Evolutionary conservation across 2,888 invertebrate species (phyloP).

Genomic region (Hyppa rectilinea): DNA sequence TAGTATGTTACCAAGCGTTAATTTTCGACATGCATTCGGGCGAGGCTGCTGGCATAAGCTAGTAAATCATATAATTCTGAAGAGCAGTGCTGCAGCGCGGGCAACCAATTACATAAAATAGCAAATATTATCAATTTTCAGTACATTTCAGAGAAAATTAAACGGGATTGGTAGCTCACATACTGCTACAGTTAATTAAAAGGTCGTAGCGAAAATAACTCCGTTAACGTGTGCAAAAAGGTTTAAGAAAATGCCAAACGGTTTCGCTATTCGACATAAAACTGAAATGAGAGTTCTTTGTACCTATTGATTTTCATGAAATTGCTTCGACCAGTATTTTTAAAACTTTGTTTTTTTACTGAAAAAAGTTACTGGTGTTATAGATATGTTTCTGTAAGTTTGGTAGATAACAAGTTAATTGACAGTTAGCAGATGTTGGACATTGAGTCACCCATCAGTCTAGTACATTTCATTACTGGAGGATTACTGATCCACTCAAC

Average conservation of each 20-base stretch:
- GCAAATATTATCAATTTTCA: not conserved
- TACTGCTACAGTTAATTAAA: slow-evolving; percentile 14
- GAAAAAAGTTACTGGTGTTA: not conserved
- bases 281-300: not conserved
- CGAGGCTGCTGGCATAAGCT: too few relatives aligned
- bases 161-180: not conserved
- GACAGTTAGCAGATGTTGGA: slow-evolving; percentile 7
- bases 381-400: not conserved
- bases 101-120: not conserved
- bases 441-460: slow-evolving; percentile 26
- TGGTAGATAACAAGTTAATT: not conserved
- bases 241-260: slow-evolving; percentile 22
- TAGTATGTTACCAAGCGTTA: too few relatives aligned
- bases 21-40: too few relatives aligned
- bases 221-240: not conserved
- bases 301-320: not conserved
- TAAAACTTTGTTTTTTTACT: not conserved
- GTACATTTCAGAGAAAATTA: slow-evolving; percentile 2
- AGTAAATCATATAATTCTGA: too few relatives aligned
- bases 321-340: not conserved
- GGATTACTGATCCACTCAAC: too few relatives aligned
- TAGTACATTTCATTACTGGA: too few relatives aligned
- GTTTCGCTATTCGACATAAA: not conserved
- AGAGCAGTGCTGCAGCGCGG: too few relatives aligned
- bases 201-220: slow-evolving; percentile 28